phyloP scores from a whole-genome alignment of 2,113 vertebrate species.

The Myocastor coypus region DNA sequence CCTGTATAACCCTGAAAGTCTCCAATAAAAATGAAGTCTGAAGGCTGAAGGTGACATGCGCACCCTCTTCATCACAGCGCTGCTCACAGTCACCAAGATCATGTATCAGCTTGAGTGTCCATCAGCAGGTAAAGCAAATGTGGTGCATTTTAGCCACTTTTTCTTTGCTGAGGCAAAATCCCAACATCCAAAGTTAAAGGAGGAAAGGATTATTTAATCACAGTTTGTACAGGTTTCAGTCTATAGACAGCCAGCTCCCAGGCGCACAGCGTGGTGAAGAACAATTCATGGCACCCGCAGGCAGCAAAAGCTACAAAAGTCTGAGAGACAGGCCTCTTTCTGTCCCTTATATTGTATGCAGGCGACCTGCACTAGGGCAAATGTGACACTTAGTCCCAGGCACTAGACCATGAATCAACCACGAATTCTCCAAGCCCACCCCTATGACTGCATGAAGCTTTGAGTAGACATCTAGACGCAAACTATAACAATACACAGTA shows the following conservation, averaged over 20 bases:
- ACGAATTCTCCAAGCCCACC: background rate
- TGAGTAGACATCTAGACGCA: background rate
- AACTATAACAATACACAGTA: background rate
- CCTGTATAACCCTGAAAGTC: background rate
- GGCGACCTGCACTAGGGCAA: background rate
- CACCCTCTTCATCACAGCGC: background rate
- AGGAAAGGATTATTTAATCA: background rate
- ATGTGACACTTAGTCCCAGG: background rate
- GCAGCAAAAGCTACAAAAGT: background rate
- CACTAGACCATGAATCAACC: background rate
- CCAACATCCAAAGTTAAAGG: background rate
- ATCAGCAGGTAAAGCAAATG: background rate
- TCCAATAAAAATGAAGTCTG: background rate
- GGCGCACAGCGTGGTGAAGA: background rate
- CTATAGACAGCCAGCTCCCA: background rate
- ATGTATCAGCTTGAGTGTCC: too few relatives aligned
- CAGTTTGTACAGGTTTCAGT: background rate
- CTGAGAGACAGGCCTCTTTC: background rate
- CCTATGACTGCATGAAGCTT: background rate
- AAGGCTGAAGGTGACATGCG: background rate
- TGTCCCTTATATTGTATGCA: background rate
- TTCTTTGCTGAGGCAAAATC: background rate
- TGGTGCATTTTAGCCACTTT: background rate
- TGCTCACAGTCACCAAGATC: background rate
- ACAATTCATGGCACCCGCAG: background rate